These are phyloP conservation scores for Formica aserva DNA, from an alignment of 2,888 invertebrate genomes.

Conservation along the genomic window DNA sequence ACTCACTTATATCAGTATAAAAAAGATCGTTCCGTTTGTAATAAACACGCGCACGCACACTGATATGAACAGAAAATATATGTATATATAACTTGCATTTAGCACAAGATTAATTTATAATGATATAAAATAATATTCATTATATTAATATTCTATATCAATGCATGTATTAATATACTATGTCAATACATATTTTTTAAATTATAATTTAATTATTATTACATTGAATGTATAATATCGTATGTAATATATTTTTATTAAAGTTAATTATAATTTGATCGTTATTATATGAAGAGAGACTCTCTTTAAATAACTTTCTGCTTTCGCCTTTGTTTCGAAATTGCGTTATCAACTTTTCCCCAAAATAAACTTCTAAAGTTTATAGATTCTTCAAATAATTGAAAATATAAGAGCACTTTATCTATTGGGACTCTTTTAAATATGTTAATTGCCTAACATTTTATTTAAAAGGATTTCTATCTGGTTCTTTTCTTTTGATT, in stretches of 20 bases:
- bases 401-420: background rate
- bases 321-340: conserved; percentile 7
- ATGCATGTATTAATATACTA: background rate
- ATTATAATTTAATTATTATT: background rate
- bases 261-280: background rate
- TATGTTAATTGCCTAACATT: background rate
- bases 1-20: background rate
- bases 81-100: background rate
- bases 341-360: background rate
- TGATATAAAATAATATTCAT: background rate
- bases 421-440: background rate
- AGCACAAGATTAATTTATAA: background rate
- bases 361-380: background rate
- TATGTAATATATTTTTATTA: background rate
- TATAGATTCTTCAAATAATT: background rate
- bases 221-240: background rate
- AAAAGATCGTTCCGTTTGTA: background rate
- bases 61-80: background rate
- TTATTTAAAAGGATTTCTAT: background rate
- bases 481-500: background rate
- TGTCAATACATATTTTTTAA: background rate
- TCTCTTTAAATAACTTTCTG: background rate
- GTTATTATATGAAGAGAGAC: background rate
- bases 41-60: background rate
- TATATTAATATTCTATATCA: background rate